Percentiles rank a stretch among this genome's conserved stretches.
phyloP scores from a whole-genome alignment of 2,113 vertebrate species.

The Aptenodytes patagonicus region DNA sequence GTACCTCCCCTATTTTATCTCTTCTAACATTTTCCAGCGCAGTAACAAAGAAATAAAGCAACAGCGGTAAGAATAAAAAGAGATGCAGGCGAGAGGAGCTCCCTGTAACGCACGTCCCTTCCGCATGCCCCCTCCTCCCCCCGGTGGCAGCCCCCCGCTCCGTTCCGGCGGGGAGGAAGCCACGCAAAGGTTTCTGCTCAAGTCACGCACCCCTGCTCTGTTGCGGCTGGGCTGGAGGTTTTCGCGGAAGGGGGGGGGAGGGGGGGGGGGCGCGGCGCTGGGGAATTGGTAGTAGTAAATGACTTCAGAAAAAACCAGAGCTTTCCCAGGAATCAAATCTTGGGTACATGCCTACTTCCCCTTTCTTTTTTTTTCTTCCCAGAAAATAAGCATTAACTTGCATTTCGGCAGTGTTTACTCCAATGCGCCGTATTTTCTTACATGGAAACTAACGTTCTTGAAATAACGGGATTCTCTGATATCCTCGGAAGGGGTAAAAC shows the following conservation, averaged over 20 bases:
- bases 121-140: not conserved
- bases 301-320: not conserved
- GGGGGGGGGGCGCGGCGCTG: not conserved
- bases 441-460: constrained; percentile 2
- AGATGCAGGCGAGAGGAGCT: not conserved
- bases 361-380: rapidly evolving
- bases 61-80: not conserved
- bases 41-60: not conserved
- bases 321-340: not conserved
- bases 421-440: not conserved
- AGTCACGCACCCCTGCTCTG: constrained; percentile 18
- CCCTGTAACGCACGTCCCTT: not conserved
- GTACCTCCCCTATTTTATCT: not conserved
- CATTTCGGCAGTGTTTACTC: constrained; percentile 13
- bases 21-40: not conserved
- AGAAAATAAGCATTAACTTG: constrained; percentile 11
- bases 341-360: not conserved
- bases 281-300: not conserved
- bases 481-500: not conserved
- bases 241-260: not conserved
- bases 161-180: not conserved
- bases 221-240: not conserved
- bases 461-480: constrained; percentile 26
- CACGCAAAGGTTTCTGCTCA: constrained; percentile 6
- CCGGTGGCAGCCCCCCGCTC: not conserved